phyloP scores from a whole-genome alignment of 2,888 invertebrate species.

The Ypsolopha sequella region DNA sequence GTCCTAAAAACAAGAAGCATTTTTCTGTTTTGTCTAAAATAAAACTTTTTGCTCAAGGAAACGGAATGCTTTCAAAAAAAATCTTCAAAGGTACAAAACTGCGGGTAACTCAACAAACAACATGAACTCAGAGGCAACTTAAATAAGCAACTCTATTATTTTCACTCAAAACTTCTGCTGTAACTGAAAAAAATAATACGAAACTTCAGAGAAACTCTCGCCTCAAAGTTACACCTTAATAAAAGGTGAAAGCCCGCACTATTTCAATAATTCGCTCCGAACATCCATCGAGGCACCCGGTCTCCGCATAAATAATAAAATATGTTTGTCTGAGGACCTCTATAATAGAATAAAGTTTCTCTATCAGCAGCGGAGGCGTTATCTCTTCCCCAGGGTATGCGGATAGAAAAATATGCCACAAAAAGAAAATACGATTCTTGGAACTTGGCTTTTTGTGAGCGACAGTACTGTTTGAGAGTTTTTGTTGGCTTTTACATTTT shows the following conservation, averaged over 20 bases:
- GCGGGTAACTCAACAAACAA: no score
- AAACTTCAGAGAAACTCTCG: not conserved
- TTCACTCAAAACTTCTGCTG: not conserved
- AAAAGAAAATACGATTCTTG: constrained; percentile 5
- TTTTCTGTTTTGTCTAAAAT: no score
- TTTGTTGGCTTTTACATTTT: not conserved
- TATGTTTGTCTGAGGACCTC: constrained; percentile 8
- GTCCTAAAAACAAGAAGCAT: no score
- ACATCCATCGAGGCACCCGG: not conserved
- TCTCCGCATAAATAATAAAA: constrained; percentile 9
- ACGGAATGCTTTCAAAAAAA: no score
- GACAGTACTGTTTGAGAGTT: not conserved
- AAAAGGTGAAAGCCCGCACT: not conserved
- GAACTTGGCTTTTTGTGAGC: not conserved
- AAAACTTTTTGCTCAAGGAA: no score
- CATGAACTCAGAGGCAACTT: no score
- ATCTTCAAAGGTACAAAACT: no score
- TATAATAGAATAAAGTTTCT: constrained; percentile 10
- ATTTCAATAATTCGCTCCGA: constrained; percentile 1
- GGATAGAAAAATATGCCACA: constrained; percentile 4
- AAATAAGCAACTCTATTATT: not conserved
- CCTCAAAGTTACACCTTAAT: not conserved
- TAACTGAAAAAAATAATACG: not conserved
- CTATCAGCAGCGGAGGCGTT: constrained; percentile 6
- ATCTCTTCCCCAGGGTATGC: constrained; percentile 4